These are phyloP conservation scores for Leptodactylus fallax DNA, from an alignment of 2,797 vertebrate species.

Conservation along the genomic window DNA sequence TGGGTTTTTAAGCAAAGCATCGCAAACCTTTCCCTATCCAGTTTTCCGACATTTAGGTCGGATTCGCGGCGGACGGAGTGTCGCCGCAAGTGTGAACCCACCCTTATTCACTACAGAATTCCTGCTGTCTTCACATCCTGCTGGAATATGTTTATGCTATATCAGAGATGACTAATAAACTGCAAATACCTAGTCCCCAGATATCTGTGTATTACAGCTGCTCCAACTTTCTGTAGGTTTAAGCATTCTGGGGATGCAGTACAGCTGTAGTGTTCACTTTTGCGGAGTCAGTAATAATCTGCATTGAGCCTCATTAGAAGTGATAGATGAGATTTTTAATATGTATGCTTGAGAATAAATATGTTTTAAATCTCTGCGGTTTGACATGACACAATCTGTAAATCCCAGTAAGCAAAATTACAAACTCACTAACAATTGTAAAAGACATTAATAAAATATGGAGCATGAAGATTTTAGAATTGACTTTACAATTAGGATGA, in stretches of 20 bases:
- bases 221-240: not conserved
- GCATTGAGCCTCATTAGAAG: not conserved
- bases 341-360: not conserved
- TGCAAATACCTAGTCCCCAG: not conserved
- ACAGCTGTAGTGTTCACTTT: not conserved
- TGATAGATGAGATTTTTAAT: slow-evolving; percentile 19
- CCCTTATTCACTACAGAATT: not conserved
- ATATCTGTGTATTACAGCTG: not conserved
- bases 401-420: slow-evolving; percentile 11
- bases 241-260: not conserved
- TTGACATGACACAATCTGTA: not conserved
- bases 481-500: not conserved
- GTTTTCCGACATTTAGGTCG: too few relatives aligned
- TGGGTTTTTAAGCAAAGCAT: too few relatives aligned
- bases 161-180: not conserved
- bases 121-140: not conserved
- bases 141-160: not conserved
- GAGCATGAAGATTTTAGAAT: not conserved
- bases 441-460: slow-evolving; percentile 11
- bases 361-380: not conserved
- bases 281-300: not conserved
- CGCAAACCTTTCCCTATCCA: too few relatives aligned
- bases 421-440: not conserved
- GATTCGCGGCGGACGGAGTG: too few relatives aligned
- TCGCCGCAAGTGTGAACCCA: too few relatives aligned